Evolutionary conservation across 2,113 vertebrate genomes (phyloP).

Genomic region (Myocastor coypus): DNA sequence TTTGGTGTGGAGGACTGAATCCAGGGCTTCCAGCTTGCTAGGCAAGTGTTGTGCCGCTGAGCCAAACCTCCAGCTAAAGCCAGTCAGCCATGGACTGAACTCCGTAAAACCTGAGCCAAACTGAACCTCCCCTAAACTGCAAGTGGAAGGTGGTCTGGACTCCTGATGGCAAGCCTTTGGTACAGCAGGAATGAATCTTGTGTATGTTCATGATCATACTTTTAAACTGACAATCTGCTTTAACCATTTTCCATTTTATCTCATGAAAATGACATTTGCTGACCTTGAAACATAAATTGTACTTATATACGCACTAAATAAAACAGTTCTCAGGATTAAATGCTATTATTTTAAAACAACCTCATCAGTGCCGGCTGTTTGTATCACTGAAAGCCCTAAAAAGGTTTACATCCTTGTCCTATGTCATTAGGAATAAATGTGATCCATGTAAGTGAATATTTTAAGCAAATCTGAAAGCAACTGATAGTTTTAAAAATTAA

Average conservation of each 20-base stretch:
- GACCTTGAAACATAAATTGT: slow-evolving; percentile 14
- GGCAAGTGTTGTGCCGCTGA: too few species aligned
- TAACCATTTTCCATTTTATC: slow-evolving; percentile 40
- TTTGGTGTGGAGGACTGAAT: too few species aligned
- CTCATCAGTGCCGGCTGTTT: neutral
- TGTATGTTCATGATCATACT: neutral
- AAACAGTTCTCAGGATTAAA: slow-evolving; percentile 38
- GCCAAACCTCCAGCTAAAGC: too few species aligned
- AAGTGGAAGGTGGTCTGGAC: neutral
- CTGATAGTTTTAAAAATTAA: neutral
- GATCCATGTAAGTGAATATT: slow-evolving; percentile 27
- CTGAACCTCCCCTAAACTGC: neutral
- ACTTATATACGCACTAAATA: slow-evolving; percentile 14
- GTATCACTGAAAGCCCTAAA: neutral
- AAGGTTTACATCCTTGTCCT: neutral
- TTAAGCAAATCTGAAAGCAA: slow-evolving; percentile 35
- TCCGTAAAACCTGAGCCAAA: neutral
- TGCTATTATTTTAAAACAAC: slow-evolving; percentile 49
- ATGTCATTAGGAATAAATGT: slow-evolving; percentile 36
- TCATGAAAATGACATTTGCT: slow-evolving; percentile 3
- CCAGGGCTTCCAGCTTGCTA: too few species aligned
- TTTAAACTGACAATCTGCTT: slow-evolving; percentile 34
- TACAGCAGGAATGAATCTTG: neutral
- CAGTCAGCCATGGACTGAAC: neutral
- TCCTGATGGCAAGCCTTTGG: neutral